Base-by-base conservation (phyloP, 2,888 invertebrate genomes). In the Euzophera pinguis region DNA sequence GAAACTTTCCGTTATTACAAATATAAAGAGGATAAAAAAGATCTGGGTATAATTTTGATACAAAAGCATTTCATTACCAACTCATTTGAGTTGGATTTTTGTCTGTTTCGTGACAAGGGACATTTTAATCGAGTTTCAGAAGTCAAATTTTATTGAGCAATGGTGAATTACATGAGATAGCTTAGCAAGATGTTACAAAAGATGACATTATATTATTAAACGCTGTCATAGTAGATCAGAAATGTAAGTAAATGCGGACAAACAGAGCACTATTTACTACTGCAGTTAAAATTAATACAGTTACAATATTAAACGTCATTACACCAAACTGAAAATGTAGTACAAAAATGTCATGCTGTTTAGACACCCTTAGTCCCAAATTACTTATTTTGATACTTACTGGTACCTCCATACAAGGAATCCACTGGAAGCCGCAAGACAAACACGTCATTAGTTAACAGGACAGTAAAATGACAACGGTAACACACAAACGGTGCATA, bases 391-490 rank as follows among this genome's bases (percentile, higher is more conserved):
- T 22, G 61, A 65, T 83, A 93, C 93, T 93, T 91, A 93, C 93
- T 93, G 84, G 93, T 92, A 83, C 93, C 93, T 92, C 93, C 94
- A 92, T 93, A 93, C 75, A 93, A 89, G 71, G 93, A 93, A 92
- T 94, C 94, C 92, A 93, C 94, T 94, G 92, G 67, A 83, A 81
- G 79, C 63, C 63, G 79, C 78, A 81, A 69, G 74, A 75, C 71
- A 86, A 87, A 75, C 49, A 68, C 49, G 70, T 65, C 57, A 80
- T 90, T 91, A 91, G 87, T 89, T 71, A 43, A 35, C 10, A n/a
- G 22, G 34, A 35, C 17, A 42, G 12, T 35, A 34, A 34, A 16
- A 22, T 22, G 4, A 75, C 65, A 76, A 56, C 62, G 6, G 67
- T 57, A 65, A 70, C 69, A 79, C 69, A 71, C 65, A 67, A 57